Evolutionary conservation across 2,888 invertebrate genomes (phyloP), one percentile per base, ranked within the genome.

Genomic region (Patella ulyssiponensis): DNA sequence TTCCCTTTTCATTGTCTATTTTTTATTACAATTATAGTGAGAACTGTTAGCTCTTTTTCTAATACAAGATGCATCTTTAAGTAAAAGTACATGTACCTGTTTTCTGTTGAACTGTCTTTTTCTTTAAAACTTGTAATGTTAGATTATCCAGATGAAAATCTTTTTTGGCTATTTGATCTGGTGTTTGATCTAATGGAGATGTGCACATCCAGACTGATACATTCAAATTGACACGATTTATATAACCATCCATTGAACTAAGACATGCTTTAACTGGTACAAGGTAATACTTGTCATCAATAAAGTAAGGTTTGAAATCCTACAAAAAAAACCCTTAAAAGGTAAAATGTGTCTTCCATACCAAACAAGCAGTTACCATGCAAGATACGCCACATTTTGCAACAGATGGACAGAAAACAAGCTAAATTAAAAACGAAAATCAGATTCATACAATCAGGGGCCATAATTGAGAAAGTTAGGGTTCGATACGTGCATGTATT

Each of bases 171-270:
- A 77, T 77, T 15, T 76, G 54, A 12, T 80, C 80, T 33, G 78
- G 74, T 44, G 72, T 73, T n/a, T 73, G 51, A 14, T 77, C 74
- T 15, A 71, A 69, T 11, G 78, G 77, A 17, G 76, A 51, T 12
- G 76, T 75, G 73, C 78, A 81, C n/a, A 84, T 77, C 80, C 79
- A 81, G 20, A 82, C 73, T n/a, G 79, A 74, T 15, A 83, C 81
- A 20, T 73, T 77, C 58, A 84, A 75, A 69, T 79, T 69, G 7
- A 82, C 78, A 23, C 33, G 72, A 58, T 74, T 77, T 54, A 79
- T 81, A 1, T 79, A 80, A 17, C 81, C 80, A 12, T 80, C 72
- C 2, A 80, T 74, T 33, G 80, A 75, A 64, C 77, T 78, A 20
- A 84, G 79, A 54, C 77, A 74, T 1, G 80, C 77, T 51, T 76